Percentiles rank a stretch among this genome's conserved stretches.
phyloP scores from a whole-genome alignment of 1,140 invertebrate genomes.

The Ceratina australensis region DNA sequence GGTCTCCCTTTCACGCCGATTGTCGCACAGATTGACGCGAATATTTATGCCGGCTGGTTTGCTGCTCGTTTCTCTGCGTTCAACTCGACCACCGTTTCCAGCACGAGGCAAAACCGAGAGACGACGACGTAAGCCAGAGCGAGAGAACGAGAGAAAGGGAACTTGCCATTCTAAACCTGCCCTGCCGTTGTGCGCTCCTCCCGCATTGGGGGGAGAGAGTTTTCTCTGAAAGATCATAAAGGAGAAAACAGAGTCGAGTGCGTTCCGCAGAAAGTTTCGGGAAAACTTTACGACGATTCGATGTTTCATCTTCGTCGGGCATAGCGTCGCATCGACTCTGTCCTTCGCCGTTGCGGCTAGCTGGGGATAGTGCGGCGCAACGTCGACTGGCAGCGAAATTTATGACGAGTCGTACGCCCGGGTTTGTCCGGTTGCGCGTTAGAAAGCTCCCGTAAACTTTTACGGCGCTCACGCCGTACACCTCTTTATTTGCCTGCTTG shows the following conservation, averaged over 20 bases:
- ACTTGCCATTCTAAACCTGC: conserved; percentile 20
- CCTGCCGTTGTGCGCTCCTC: background rate
- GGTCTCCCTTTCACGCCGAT: conserved; percentile 26
- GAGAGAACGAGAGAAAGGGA: too few relatives aligned
- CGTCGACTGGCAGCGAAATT: conserved; percentile 40
- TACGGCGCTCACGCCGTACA: conserved; percentile 28
- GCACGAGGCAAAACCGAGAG: background rate
- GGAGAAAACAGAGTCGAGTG: conserved; percentile 22
- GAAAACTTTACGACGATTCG: conserved; percentile 37
- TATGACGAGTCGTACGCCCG: conserved; percentile 43
- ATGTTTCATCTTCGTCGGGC: background rate
- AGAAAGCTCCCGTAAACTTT: conserved; percentile 47
- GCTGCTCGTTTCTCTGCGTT: background rate
- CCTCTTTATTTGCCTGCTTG: conserved; percentile 41
- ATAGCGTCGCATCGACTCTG: background rate
- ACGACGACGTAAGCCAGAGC: too few relatives aligned
- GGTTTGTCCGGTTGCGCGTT: conserved; percentile 14
- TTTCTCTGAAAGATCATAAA: conserved; percentile 26
- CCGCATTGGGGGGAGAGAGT: background rate
- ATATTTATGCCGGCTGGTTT: conserved; percentile 33
- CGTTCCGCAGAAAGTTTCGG: conserved; percentile 36
- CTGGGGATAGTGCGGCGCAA: background rate
- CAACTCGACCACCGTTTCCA: background rate
- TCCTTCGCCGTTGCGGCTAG: background rate
- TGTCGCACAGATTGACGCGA: background rate